A percentile compares a stretch with the other conserved stretches of the same genome.
phyloP scores from a whole-genome alignment of 2,113 vertebrate genomes.

The Pipa parva region DNA sequence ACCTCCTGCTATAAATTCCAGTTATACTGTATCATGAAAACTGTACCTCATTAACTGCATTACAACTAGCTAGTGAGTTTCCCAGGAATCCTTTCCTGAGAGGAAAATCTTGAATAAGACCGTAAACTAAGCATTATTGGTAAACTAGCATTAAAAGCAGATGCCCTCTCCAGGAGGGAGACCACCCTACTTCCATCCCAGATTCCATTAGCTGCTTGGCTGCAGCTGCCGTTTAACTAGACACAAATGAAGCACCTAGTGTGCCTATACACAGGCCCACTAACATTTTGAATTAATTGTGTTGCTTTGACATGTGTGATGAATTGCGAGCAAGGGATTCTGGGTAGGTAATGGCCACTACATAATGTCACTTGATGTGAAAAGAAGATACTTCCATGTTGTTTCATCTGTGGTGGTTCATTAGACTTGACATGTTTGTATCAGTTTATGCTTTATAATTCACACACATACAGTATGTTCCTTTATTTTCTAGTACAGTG shows the following conservation, averaged over 20 bases:
- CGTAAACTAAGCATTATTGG: not conserved
- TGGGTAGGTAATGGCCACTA: not conserved
- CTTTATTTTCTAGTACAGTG: too few relatives aligned
- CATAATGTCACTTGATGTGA: too few relatives aligned
- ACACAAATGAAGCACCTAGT: not conserved
- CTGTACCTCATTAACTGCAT: not conserved
- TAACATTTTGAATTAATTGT: not conserved
- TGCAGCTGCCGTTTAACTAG: conserved; percentile 7
- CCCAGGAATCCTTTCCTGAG: not conserved
- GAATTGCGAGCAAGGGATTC: conserved; percentile 2
- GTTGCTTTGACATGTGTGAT: conserved; percentile 1
- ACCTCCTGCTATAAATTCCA: not conserved
- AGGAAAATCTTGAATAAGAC: not conserved
- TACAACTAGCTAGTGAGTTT: not conserved
- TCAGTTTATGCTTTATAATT: too few relatives aligned
- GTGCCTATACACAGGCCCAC: not conserved
- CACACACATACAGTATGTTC: too few relatives aligned
- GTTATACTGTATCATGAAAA: not conserved
- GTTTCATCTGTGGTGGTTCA: too few relatives aligned
- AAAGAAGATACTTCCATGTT: too few relatives aligned
- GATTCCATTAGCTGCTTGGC: conserved; percentile 1
- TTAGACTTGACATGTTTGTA: too few relatives aligned
- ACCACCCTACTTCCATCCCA: not conserved
- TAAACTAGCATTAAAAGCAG: not conserved
- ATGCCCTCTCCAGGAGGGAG: conserved; percentile 15